Conservation (phyloP, 1,140 invertebrate genomes). For the Chlorops oryzae region DNA sequence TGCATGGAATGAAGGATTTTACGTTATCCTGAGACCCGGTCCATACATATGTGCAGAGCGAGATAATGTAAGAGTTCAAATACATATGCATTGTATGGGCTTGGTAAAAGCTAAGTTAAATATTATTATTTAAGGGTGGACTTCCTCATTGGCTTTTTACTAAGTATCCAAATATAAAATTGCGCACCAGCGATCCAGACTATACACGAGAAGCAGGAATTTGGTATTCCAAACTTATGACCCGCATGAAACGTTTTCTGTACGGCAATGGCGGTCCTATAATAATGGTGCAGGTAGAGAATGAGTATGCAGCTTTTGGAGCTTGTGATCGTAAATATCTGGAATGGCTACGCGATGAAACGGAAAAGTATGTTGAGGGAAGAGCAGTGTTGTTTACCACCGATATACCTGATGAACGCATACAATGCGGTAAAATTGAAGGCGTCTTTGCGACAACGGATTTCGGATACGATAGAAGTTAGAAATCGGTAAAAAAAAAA, state of each 20-base stretch:
- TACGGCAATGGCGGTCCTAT: constrained; percentile 70
- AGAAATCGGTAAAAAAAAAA: constrained; percentile 13
- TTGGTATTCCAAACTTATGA: constrained; percentile 56
- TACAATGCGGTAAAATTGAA: constrained; percentile 59
- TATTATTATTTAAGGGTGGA: no score
- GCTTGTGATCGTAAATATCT: constrained; percentile 63
- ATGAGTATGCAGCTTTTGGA: constrained; percentile 71
- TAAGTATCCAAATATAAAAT: constrained; percentile 59
- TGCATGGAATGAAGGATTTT: constrained; percentile 63
- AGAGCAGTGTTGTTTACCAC: constrained; percentile 67
- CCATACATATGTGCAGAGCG: constrained; percentile 77
- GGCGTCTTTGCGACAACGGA: constrained; percentile 66
- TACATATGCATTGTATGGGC: neutral
- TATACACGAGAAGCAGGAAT: constrained; percentile 54
- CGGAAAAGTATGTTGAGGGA: constrained; percentile 51
- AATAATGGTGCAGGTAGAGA: constrained; percentile 75
- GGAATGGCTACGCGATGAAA: constrained; percentile 54
- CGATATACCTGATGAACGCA: constrained; percentile 51
- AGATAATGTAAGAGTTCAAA: constrained; percentile 38
- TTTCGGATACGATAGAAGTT: constrained; percentile 51
- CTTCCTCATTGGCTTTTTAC: constrained; percentile 74
- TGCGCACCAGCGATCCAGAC: constrained; percentile 56
- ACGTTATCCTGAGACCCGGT: constrained; percentile 70
- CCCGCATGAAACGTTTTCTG: constrained; percentile 53
- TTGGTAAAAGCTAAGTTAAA: no score